phyloP scores from a whole-genome alignment of 2,797 vertebrate genomes.

The Sebastes miniatus region DNA sequence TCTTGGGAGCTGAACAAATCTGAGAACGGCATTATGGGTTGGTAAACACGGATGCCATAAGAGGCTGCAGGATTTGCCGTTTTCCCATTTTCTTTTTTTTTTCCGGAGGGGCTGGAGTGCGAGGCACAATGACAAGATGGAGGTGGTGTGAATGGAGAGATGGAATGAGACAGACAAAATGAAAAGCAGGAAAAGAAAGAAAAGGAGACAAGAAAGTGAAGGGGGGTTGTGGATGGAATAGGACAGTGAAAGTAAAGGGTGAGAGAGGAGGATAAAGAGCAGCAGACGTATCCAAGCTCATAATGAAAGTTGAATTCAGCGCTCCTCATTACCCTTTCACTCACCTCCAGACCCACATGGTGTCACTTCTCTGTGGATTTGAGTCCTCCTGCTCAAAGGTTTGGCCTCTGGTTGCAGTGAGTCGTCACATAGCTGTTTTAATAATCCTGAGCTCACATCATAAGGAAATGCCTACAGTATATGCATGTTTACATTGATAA shows the following conservation, averaged over 20 bases:
- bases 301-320: not conserved
- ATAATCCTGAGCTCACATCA: not conserved
- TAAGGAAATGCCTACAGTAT: not conserved
- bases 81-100: constrained; percentile 68
- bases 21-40: constrained; percentile 80
- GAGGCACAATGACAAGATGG: constrained; percentile 65
- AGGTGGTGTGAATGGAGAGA: constrained; percentile 38
- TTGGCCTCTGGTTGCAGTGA: not conserved
- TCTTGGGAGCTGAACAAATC: constrained; percentile 82
- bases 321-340: not conserved
- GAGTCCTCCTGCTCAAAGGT: not conserved
- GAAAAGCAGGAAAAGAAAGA: constrained; percentile 7
- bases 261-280: not conserved
- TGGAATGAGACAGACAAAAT: constrained; percentile 38
- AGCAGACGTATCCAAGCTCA: not conserved
- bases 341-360: not conserved
- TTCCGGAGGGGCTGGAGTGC: constrained; percentile 41
- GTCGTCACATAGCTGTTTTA: not conserved
- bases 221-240: not conserved
- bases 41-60: constrained; percentile 79
- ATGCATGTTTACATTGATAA: not conserved
- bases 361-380: not conserved
- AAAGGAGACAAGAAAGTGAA: constrained; percentile 18
- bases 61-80: constrained; percentile 77
- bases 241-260: constrained; percentile 6